Conservation (phyloP, 2,888 invertebrate species). For the Morinoia aosen region DNA sequence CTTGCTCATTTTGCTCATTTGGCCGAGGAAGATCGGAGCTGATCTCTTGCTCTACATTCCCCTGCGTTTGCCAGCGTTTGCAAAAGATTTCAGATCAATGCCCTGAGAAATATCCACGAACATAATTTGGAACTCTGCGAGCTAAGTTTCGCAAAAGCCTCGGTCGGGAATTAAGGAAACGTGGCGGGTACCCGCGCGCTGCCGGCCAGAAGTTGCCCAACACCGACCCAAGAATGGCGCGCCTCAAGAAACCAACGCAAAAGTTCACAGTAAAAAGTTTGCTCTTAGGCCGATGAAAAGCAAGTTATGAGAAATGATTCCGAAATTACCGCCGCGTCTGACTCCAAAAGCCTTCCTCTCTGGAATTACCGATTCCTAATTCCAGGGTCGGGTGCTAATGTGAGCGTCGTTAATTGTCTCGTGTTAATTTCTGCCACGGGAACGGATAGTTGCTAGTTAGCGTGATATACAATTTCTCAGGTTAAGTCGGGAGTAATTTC, state of each 20-base stretch:
- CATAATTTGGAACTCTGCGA: background rate
- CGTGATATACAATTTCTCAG: background rate
- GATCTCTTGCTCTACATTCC: background rate
- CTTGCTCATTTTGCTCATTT: background rate
- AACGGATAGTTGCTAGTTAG: background rate
- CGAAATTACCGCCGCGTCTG: background rate
- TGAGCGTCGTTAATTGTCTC: too few relatives aligned
- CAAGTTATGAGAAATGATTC: constrained; percentile 9
- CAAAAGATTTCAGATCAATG: background rate
- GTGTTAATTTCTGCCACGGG: background rate
- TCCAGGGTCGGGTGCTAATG: background rate
- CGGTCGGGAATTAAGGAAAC: background rate
- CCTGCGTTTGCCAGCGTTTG: background rate
- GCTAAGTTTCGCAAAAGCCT: background rate
- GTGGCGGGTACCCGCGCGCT: background rate
- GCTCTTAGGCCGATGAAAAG: background rate
- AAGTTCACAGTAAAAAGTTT: background rate
- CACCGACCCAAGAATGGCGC: background rate
- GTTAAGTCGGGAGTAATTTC: too few relatives aligned
- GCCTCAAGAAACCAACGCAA: background rate
- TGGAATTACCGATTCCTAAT: background rate
- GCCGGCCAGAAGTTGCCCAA: background rate
- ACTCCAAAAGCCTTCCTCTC: background rate
- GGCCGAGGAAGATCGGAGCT: background rate
- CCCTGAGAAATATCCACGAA: background rate